Base-by-base conservation (phyloP, 2,797 vertebrate genomes). In the Oreortyx pictus region DNA sequence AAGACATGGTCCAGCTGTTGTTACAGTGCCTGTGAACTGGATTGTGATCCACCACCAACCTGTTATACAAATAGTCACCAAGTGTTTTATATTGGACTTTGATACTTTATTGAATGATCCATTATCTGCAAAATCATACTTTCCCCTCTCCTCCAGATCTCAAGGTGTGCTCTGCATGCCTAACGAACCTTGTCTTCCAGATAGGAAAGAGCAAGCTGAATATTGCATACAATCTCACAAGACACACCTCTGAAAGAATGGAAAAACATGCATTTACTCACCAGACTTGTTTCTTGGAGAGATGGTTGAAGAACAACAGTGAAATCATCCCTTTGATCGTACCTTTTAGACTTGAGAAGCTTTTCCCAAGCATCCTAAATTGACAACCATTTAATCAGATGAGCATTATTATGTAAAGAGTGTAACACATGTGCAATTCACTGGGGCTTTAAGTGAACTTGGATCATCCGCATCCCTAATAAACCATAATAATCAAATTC, bases 281-380 rank as follows among this genome's bases (percentile, higher is more conserved):
- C 98, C 12, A 0, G 52, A 46, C 47, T 79, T 72, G 43, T 72
- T 88, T 95, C 89, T 2, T 76, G 95, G 27, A 97, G 75, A 80
- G 97, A 87, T 54, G 97, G 96, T 74, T 98, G 98, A 89, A 97
- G 95, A 80, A 97, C 46, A 2, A 97, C 97, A 0, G 97, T 67
- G 60, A 98, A 98, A 82, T 97, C 96, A 27, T 96, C 95, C 29
- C 82, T 93, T 13, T 88, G 47, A 6, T 94, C 96, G 75, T 98
- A 97, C 70, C 65, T 93, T 72, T 84, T 84, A 41, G 97, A 95
- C 31, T 93, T 77, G 78, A 98, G 72, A 19, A 98, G 78, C 14
- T 77, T 93, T 82, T 97, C 94, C 95, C 97, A 97, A 73, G 95
- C 68, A 80, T 96, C 94, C 98, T 98, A 71, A 78, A 92, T 1